Evolutionary conservation across 2,113 vertebrate species (phyloP).

Genomic region (Pseudorhombus dupliciocellatus): DNA sequence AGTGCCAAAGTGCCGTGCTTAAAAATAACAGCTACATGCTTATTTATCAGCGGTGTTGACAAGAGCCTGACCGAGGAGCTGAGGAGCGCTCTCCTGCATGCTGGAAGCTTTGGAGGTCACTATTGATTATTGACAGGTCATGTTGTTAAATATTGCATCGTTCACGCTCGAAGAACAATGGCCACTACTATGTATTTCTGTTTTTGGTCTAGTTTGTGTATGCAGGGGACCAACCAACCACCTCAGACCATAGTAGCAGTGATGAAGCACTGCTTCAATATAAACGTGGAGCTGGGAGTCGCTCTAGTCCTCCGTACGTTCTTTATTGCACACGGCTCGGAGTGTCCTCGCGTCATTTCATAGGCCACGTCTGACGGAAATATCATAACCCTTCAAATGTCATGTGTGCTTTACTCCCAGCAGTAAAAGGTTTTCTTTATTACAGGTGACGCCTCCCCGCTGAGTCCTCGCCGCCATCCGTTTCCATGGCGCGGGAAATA

Average conservation of each 20-base stretch:
- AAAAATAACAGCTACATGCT: constrained; percentile 8
- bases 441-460: neutral
- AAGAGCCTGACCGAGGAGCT: neutral
- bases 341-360: neutral
- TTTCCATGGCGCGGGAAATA: neutral
- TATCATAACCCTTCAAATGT: constrained; percentile 4
- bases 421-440: neutral
- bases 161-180: too few relatives aligned
- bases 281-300: neutral
- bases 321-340: neutral
- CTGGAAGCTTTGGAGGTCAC: neutral
- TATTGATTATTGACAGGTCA: neutral
- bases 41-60: constrained; percentile 14
- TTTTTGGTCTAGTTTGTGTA: too few relatives aligned
- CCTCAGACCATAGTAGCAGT: too few relatives aligned
- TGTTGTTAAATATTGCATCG: neutral
- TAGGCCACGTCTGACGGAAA: neutral
- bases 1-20: constrained; percentile 1
- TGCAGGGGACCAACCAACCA: too few relatives aligned
- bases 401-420: neutral
- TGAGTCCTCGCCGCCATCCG: neutral
- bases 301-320: neutral
- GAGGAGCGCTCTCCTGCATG: constrained; percentile 10
- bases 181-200: too few relatives aligned
- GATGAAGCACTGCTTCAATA: too few relatives aligned